Evolutionary conservation across 2,113 vertebrate genomes (phyloP).

Genomic region (Lagopus muta): DNA sequence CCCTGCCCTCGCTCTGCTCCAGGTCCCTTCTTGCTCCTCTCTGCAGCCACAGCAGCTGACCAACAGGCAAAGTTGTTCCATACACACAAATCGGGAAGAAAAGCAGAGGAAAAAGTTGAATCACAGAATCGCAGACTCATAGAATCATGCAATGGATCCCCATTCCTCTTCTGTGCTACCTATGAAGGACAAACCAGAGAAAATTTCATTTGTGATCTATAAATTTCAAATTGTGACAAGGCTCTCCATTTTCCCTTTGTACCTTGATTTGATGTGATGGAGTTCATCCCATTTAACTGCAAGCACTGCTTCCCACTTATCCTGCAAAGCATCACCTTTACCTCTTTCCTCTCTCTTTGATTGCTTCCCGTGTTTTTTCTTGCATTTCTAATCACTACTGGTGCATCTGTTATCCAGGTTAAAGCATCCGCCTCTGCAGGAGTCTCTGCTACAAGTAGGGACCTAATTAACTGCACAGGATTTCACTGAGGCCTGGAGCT

Average conservation of each 20-base stretch:
- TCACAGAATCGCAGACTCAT: no score
- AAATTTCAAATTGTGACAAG: background rate
- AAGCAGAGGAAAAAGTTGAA: background rate
- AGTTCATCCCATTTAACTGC: background rate
- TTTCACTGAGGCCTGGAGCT: background rate
- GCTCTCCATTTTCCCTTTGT: background rate
- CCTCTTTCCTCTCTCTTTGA: background rate
- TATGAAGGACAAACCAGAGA: background rate
- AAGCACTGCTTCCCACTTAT: rapidly evolving
- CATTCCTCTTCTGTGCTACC: background rate
- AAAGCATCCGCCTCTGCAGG: background rate
- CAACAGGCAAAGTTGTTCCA: background rate
- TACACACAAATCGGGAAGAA: background rate
- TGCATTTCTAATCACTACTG: conserved; percentile 29
- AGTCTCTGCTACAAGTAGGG: background rate
- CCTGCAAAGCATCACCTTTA: background rate
- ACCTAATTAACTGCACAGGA: conserved; percentile 13
- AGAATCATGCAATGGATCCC: background rate
- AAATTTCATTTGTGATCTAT: background rate
- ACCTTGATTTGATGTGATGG: background rate
- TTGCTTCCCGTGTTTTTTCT: background rate
- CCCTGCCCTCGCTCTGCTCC: background rate
- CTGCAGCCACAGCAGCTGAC: background rate
- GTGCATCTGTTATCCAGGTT: conserved; percentile 8
- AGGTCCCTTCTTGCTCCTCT: background rate